These are phyloP conservation scores for Oligia fasciuncula DNA, from an alignment of 2,888 invertebrate species.

Conservation along the genomic window DNA sequence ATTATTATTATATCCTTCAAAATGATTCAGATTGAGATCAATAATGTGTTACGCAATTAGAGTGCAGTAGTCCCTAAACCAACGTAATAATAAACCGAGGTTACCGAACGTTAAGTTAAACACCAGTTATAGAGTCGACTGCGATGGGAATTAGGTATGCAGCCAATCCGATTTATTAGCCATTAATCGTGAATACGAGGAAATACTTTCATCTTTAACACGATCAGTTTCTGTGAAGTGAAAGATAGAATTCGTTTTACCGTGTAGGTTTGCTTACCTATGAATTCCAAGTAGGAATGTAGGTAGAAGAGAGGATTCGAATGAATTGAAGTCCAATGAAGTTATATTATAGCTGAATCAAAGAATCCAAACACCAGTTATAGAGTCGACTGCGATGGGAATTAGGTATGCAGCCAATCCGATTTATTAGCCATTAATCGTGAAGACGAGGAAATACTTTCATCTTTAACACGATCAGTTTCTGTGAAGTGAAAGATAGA, in stretches of 20 bases:
- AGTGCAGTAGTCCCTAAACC: neutral
- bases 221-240: slow-evolving; percentile 49
- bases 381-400: slow-evolving; percentile 19
- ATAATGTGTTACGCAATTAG: too few relatives aligned
- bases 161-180: slow-evolving; percentile 56
- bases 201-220: slow-evolving; percentile 50
- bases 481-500: slow-evolving; percentile 46
- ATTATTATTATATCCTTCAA: too few relatives aligned
- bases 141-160: slow-evolving; percentile 30
- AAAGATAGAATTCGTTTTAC: slow-evolving; percentile 24
- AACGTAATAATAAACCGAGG: neutral
- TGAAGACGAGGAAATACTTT: slow-evolving; percentile 51
- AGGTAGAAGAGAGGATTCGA: neutral
- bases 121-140: slow-evolving; percentile 5
- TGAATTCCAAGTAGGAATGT: slow-evolving; percentile 4
- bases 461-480: slow-evolving; percentile 42
- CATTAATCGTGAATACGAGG: slow-evolving; percentile 56
- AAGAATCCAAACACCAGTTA: neutral
- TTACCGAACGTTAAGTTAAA: slow-evolving; percentile 11
- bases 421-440: slow-evolving; percentile 60
- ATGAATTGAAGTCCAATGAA: neutral
- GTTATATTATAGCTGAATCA: neutral
- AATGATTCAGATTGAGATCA: too few relatives aligned
- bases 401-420: slow-evolving; percentile 40
- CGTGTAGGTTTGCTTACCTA: slow-evolving; percentile 7